Evolutionary conservation across 1,140 invertebrate species (phyloP), one percentile per base, ranked within the genome.

Genomic region (Chrysomallon squamiferum): DNA sequence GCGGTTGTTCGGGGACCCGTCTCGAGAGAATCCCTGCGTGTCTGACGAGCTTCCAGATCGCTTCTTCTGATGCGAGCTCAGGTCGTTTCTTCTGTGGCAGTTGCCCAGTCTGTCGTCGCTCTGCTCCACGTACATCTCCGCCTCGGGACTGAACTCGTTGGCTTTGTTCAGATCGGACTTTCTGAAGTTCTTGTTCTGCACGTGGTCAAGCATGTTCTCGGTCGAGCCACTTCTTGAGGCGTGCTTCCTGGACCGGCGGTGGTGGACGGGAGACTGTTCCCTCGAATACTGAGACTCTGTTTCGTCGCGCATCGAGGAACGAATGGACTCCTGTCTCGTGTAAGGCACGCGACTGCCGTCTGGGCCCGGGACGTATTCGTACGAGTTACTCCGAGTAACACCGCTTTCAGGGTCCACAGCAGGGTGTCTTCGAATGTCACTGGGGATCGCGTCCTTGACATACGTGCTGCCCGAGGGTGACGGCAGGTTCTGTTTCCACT

Each of bases 81-180:
- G 45, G 59, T 69, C 69, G 29, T 41, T 59, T n/a, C 62, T 60
- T 15, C 63, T 63, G 30, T 68, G 64, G 15, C 35, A 38, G 35
- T 38, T 38, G 2, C 63, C 62, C 9, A 61, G 58, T 33, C 50
- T 29, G 38, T 30, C 66, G 20, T 72, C 70, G 18, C 66, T 49
- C 47, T 68, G 59, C 54, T 71, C 69, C 33, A 57, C 65, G 15
- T 78, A 72, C n/a, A 62, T 59, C 20, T 75, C 71, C 9, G 52
- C 33, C 33, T 67, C 69, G 20, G 65, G 59, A 49, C 75, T 73
- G 22, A 71, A 72, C 43, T 77, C 62, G 9, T 69, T 50, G 20
- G 75, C 74, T 87, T 91, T 91, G 78, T 92, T 93, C 9, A 92
- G 80, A 0, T 89, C 88, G 0, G 91, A 92, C 79, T 93, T 92